Evolutionary conservation across 1,140 invertebrate genomes (phyloP).

Genomic region (Lucilia cuprina): DNA sequence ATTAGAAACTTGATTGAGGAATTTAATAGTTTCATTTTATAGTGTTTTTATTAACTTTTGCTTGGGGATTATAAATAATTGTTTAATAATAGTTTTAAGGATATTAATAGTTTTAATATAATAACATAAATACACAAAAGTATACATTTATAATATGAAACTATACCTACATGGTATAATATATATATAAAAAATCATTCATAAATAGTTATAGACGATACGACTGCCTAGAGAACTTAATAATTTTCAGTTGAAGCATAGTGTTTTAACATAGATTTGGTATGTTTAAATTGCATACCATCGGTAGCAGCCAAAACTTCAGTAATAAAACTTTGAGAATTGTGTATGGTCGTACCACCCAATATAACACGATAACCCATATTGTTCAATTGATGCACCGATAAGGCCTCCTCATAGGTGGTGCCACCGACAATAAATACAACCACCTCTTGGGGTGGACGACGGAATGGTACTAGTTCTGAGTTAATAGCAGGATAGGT

Average conservation of each 20-base stretch:
- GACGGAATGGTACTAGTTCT: conserved; percentile 65
- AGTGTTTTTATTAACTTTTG: not conserved
- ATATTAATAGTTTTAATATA: not conserved
- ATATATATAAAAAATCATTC: not conserved
- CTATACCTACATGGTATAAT: not conserved
- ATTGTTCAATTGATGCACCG: conserved; percentile 86
- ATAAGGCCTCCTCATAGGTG: conserved; percentile 94
- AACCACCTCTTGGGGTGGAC: conserved; percentile 85
- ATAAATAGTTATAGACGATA: not conserved
- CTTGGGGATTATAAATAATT: not conserved
- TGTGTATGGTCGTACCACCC: conserved; percentile 91
- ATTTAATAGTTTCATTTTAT: too few species aligned
- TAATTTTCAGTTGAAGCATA: conserved; percentile 58
- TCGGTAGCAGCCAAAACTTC: conserved; percentile 70
- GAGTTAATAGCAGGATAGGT: conserved; percentile 82
- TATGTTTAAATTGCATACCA: conserved; percentile 66
- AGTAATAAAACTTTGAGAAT: conserved; percentile 80
- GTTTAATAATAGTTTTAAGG: not conserved
- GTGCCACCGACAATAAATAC: conserved; percentile 96
- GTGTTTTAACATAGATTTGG: conserved; percentile 56
- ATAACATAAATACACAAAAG: not conserved
- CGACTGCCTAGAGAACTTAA: conserved; percentile 39
- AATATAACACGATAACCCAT: conserved; percentile 81
- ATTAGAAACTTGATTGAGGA: too few species aligned
- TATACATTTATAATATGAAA: not conserved